Percentiles rank a stretch among this genome's conserved stretches.
phyloP scores from a whole-genome alignment of 2,113 vertebrate species.

The Lethenteron reissneri region DNA sequence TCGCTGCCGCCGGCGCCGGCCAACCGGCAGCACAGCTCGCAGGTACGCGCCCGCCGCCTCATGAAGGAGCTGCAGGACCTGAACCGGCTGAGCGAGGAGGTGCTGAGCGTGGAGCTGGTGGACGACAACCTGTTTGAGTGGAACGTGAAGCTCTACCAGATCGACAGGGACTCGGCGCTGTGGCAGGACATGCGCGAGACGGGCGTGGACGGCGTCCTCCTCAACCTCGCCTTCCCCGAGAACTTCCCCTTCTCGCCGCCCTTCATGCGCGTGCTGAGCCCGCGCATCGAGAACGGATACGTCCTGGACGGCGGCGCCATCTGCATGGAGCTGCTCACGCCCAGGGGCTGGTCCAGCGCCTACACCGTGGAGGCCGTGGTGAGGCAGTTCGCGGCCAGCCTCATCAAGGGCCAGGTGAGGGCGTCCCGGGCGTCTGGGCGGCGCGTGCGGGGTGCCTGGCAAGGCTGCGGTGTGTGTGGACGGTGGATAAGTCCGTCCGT shows the following conservation, averaged over 20 bases:
- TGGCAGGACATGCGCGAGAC: slow-evolving; percentile 99
- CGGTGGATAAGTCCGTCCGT: too few relatives aligned
- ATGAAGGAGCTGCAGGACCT: slow-evolving; percentile 99
- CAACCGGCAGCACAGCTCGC: slow-evolving; percentile 70
- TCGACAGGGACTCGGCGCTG: slow-evolving; percentile 97
- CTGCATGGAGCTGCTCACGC: slow-evolving; percentile 98
- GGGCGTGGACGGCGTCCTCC: slow-evolving; percentile 84
- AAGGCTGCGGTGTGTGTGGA: too few relatives aligned
- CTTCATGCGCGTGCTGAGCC: slow-evolving; percentile 92
- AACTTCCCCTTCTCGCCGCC: slow-evolving; percentile 97
- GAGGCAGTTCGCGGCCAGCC: slow-evolving; percentile 95
- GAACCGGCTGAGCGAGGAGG: slow-evolving; percentile 75
- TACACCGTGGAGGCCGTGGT: slow-evolving; percentile 98
- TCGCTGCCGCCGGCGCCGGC: slow-evolving; percentile 33
- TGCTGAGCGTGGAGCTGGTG: slow-evolving; percentile 94
- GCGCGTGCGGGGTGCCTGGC: background rate
- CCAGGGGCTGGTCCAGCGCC: slow-evolving; percentile 93
- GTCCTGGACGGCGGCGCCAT: slow-evolving; percentile 94
- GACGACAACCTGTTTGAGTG: slow-evolving; percentile 97
- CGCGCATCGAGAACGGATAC: slow-evolving; percentile 91
- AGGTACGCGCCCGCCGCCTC: slow-evolving; percentile 76
- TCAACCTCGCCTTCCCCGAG: slow-evolving; percentile 94
- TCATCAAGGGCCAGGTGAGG: slow-evolving; percentile 97
- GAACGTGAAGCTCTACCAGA: slow-evolving; percentile 98
- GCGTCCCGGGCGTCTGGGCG: too few relatives aligned